These are phyloP conservation scores for Cosmia trapezina DNA, from an alignment of 2,888 invertebrate species.

Conservation along the genomic window DNA sequence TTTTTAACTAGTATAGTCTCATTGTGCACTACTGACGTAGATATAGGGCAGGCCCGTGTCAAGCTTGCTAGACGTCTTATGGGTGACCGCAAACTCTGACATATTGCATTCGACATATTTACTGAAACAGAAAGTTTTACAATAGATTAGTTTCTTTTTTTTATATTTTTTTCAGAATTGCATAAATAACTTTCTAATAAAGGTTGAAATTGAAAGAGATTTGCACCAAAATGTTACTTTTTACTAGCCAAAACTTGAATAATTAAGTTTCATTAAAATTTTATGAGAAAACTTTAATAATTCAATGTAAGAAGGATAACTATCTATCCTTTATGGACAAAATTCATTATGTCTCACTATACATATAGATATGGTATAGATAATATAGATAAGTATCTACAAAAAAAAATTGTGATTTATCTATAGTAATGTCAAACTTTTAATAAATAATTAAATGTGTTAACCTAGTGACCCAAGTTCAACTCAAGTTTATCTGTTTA, in stretches of 20 bases:
- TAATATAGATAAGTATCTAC: no score
- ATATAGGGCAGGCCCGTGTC: constrained; percentile 76
- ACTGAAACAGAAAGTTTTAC: constrained; percentile 50
- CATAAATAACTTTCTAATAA: background rate
- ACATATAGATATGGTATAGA: no score
- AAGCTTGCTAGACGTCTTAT: constrained; percentile 77
- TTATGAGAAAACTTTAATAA: no score
- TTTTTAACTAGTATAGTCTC: constrained; percentile 92
- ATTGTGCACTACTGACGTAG: constrained; percentile 86
- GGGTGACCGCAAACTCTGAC: constrained; percentile 83
- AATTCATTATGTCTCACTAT: background rate
- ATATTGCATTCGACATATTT: constrained; percentile 83
- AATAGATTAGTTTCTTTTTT: background rate
- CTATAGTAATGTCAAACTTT: background rate
- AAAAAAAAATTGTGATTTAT: background rate
- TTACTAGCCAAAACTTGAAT: background rate
- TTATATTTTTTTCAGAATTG: no score
- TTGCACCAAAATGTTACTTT: background rate
- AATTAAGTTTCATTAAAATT: background rate
- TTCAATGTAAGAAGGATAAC: no score
- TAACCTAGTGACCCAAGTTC: constrained; percentile 18
- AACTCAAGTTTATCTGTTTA: constrained; percentile 17
- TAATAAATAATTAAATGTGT: background rate
- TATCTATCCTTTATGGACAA: no score
- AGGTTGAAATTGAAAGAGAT: background rate